Evolutionary conservation across 2,113 vertebrate species (phyloP).

Genomic region (Reinhardtius hippoglossoides): DNA sequence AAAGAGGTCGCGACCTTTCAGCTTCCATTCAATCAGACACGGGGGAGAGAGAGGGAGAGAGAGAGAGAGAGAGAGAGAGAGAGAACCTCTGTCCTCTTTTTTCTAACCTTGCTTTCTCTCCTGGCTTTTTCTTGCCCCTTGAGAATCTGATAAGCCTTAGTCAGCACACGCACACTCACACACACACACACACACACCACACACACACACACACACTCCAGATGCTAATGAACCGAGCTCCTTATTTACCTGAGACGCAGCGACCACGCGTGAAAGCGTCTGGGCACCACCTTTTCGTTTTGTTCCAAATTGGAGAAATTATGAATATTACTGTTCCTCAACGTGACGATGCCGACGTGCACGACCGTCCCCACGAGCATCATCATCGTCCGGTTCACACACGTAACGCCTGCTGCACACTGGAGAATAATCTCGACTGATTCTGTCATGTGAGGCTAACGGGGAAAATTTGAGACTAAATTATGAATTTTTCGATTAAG

Average conservation of each 20-base stretch:
- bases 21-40: conserved; percentile 80
- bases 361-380: no score
- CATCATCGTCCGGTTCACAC: no score
- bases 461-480: no score
- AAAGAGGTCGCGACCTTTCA: conserved; percentile 80
- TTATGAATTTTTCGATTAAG: no score
- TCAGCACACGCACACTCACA: conserved; percentile 61
- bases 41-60: conserved; percentile 2
- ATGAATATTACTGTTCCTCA: no score
- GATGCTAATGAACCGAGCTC: conserved; percentile 62
- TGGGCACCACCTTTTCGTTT: neutral
- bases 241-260: conserved; percentile 66
- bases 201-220: conserved; percentile 33
- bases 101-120: conserved; percentile 43
- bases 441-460: no score
- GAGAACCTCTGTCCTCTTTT: conserved; percentile 56
- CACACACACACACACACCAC: conserved; percentile 46
- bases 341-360: no score
- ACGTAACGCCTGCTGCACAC: no score
- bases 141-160: conserved; percentile 77
- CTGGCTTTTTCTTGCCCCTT: conserved; percentile 47
- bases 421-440: no score
- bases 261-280: conserved; percentile 10
- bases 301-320: no score
- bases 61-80: conserved; percentile 26